Conservation (phyloP, 2,797 vertebrate genomes). For the Acrossocheilus fasciatus region DNA sequence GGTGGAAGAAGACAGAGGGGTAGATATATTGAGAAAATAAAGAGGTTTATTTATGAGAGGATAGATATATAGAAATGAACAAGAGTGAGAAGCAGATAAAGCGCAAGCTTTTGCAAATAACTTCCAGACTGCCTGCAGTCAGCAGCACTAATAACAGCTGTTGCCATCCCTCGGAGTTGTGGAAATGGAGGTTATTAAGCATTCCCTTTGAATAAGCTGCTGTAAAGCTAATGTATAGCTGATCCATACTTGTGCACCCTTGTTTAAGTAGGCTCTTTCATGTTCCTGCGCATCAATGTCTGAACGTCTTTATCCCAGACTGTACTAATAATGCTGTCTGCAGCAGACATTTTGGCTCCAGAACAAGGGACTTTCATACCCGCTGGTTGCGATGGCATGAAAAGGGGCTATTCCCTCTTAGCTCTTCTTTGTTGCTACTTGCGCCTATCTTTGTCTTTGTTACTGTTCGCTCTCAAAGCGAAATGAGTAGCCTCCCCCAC, state of each 20-base stretch:
- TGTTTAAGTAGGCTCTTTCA: constrained; percentile 41
- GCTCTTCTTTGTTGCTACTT: background rate
- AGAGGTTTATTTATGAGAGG: background rate
- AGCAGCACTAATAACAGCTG: constrained; percentile 36
- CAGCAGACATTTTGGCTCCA: constrained; percentile 41
- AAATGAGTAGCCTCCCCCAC: constrained; percentile 12
- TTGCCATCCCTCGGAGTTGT: constrained; percentile 24
- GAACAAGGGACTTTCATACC: constrained; percentile 38
- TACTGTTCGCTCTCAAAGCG: constrained; percentile 10
- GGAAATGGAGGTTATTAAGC: constrained; percentile 45
- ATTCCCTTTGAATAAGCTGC: constrained; percentile 44
- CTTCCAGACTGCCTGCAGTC: constrained; percentile 34
- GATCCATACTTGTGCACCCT: constrained; percentile 37
- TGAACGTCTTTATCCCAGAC: constrained; percentile 39
- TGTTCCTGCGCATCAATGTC: constrained; percentile 32
- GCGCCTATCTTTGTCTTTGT: constrained; percentile 39
- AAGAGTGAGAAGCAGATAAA: background rate
- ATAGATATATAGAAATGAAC: background rate
- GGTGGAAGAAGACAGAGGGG: background rate
- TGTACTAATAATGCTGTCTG: constrained; percentile 22
- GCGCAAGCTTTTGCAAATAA: constrained; percentile 9
- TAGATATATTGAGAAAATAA: background rate
- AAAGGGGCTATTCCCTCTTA: constrained; percentile 12
- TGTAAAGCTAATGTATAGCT: constrained; percentile 43
- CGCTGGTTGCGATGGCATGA: constrained; percentile 1